Conservation (phyloP, 1,140 invertebrate species). For the Listronotus oregonensis region DNA sequence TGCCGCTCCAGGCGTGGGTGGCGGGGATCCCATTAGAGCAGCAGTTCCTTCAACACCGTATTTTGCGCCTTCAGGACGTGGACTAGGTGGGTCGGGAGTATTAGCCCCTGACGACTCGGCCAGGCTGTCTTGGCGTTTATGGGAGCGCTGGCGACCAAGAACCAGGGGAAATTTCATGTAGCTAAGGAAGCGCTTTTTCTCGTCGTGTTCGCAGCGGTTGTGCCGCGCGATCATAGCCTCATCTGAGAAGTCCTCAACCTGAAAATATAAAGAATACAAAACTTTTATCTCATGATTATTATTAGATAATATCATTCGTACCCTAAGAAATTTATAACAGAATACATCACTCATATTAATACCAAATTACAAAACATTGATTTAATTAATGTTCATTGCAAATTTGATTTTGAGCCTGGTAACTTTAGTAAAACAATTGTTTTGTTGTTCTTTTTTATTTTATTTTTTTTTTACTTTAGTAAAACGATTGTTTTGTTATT, state of each 20-base stretch:
- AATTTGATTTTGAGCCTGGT: too few species aligned
- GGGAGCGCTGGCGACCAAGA: slow-evolving; percentile 63
- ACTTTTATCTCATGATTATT: too few species aligned
- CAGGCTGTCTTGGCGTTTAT: slow-evolving; percentile 68
- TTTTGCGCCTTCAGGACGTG: slow-evolving; percentile 41
- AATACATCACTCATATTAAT: too few species aligned
- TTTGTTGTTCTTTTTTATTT: too few species aligned
- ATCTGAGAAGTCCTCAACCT: slow-evolving; percentile 81
- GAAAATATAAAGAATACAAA: too few species aligned
- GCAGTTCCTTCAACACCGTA: slow-evolving; percentile 37
- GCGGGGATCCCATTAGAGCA: slow-evolving; percentile 61
- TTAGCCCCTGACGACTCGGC: slow-evolving; percentile 74
- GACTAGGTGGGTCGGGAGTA: slow-evolving; percentile 67
- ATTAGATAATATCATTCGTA: too few species aligned
- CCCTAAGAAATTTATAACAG: too few species aligned
- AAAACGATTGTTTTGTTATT: too few species aligned
- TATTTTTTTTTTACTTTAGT: too few species aligned
- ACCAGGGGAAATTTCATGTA: slow-evolving; percentile 70
- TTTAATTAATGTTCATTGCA: too few species aligned
- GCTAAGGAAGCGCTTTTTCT: slow-evolving; percentile 77
- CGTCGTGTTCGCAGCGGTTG: slow-evolving; percentile 74
- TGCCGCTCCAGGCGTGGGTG: slow-evolving; percentile 61
- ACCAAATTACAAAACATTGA: too few species aligned
- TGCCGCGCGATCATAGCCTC: slow-evolving; percentile 71
- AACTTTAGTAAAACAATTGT: too few species aligned